Percentiles rank a stretch among this genome's conserved stretches.
Evolutionary conservation across 2,113 vertebrate species (phyloP).

Genomic region (Tachysurus vachellii): DNA sequence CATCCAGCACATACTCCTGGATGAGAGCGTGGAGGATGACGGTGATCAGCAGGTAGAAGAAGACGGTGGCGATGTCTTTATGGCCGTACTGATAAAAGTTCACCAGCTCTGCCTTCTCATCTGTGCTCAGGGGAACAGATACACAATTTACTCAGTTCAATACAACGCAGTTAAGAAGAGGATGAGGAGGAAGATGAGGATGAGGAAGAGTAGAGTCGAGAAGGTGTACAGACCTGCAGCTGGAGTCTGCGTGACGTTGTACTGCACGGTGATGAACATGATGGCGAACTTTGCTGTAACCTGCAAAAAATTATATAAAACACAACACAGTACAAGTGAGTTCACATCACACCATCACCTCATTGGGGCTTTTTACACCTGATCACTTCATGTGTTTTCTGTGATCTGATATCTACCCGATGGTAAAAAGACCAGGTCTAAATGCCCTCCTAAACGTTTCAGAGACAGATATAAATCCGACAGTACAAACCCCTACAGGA

Average conservation of each 20-base stretch:
- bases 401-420: no score
- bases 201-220: not conserved
- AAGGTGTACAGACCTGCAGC: constrained; percentile 70
- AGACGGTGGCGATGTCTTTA: constrained; percentile 80
- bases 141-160: not conserved
- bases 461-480: no score
- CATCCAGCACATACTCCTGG: constrained; percentile 73
- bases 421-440: no score
- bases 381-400: no score
- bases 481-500: no score
- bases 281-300: constrained; percentile 75
- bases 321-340: not conserved
- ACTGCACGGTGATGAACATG: constrained; percentile 83
- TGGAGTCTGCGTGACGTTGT: constrained; percentile 79
- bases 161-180: not conserved
- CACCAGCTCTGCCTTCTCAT: constrained; percentile 71
- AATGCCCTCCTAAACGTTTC: no score
- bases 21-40: constrained; percentile 84
- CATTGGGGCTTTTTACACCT: no score
- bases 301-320: constrained; percentile 62
- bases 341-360: not conserved
- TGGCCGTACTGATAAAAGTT: constrained; percentile 78
- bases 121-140: constrained; percentile 55
- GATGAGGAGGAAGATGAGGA: no score
- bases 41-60: constrained; percentile 82